Percentiles rank a stretch among this genome's conserved stretches.
Conservation (phyloP, 2,113 vertebrate species). For the Salvelinus alpinus region DNA sequence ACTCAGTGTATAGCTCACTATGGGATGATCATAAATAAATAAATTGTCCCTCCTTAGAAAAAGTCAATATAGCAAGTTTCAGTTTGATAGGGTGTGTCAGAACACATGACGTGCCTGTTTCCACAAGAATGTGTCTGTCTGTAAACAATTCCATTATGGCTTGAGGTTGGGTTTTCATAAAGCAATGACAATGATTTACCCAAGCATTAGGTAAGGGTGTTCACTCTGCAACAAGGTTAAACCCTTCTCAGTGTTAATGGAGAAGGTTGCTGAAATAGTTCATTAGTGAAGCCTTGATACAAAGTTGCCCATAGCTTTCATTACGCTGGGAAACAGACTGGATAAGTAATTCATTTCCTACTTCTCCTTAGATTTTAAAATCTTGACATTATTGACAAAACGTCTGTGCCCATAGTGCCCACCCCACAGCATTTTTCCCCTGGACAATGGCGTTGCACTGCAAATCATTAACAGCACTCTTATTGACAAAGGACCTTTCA, state of each 20-base stretch:
- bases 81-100: background rate
- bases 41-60: no score
- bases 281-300: background rate
- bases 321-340: background rate
- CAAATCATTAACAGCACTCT: background rate
- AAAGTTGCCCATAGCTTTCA: background rate
- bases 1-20: no score
- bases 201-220: background rate
- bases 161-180: background rate
- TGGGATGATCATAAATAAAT: no score
- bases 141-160: background rate
- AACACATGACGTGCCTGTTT: background rate
- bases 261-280: background rate
- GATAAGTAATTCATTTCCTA: background rate
- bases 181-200: background rate
- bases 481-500: no score
- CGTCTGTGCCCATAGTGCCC: background rate
- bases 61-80: no score
- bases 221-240: background rate
- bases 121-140: conserved; percentile 4
- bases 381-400: background rate
- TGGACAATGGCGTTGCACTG: background rate
- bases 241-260: background rate
- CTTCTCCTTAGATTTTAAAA: background rate
- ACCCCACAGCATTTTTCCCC: background rate